Base-by-base conservation (phyloP, 2,113 vertebrate species). In the Polypterus senegalus region DNA sequence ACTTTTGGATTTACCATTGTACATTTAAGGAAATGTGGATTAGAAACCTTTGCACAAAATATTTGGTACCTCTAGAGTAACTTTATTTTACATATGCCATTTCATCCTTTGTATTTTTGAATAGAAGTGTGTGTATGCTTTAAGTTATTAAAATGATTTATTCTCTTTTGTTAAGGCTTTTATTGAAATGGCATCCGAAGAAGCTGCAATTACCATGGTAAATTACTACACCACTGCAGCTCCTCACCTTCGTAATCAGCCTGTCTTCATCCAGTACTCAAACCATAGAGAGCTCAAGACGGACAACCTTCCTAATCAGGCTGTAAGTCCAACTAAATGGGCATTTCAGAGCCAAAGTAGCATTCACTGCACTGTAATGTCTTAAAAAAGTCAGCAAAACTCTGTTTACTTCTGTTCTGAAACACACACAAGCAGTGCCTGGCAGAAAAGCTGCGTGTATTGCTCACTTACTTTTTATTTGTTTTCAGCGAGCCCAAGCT, bases 181-280 rank as follows among this genome's bases (percentile, higher is more conserved):
- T 73, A 81, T 92, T 78, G 90, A 93, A 86, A 91, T 93, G 89
- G 86, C 81, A 81, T 86, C 89, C 55, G 67, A 88, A 75, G 89
- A 92, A 83, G 79, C 81, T 77, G 90, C 91, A 61, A 61, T 79
- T 78, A 78, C 72, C 66, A 79, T 91, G 88, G 66, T 93, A 66
- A 85, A 82, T 72, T 86, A 86, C 75, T 92, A 86, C 67, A 77
- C 70, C 73, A 47, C 74, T 59, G 7, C 69, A 71, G 61, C 69
- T 54, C 84, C 88, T 73, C 68, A 75, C 3, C 77, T 93, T 66
- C 80, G 68, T 65, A 77, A 69, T 69, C 84, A 88, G 62, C 84
- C 87, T 69, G 71, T 92, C 75, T 85, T 77, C 79, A 78, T 93
- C 77, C 88, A 92, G 76, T 92, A 85, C 82, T 92, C 90, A 54